phyloP scores from a whole-genome alignment of 2,797 vertebrate species.

The Gallirallus australis region DNA sequence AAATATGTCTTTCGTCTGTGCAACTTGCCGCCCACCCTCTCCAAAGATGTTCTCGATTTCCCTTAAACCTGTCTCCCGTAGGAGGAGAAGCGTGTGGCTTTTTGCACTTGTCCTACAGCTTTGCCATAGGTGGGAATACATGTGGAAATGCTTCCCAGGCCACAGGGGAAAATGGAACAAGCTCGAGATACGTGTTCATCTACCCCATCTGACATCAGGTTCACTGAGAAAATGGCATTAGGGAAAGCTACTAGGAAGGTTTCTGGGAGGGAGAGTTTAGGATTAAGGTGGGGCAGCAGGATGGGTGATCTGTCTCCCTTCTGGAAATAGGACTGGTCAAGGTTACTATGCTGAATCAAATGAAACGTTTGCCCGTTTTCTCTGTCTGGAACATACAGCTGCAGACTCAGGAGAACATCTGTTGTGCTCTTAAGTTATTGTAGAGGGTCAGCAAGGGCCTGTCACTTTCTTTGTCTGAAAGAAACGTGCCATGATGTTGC shows the following conservation, averaged over 20 bases:
- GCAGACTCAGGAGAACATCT: not conserved
- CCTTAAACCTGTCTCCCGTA: not conserved
- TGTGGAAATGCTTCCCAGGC: not conserved
- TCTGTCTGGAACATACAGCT: not conserved
- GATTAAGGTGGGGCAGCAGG: slow-evolving; percentile 42
- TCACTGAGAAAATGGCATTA: not conserved
- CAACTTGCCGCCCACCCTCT: not conserved
- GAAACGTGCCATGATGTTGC: slow-evolving; percentile 19
- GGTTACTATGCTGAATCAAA: not conserved
- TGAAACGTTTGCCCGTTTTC: not conserved
- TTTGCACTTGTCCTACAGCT: not conserved
- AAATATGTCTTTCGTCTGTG: not conserved
- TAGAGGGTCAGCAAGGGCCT: not conserved
- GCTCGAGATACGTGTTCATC: not conserved
- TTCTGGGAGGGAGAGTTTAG: not conserved
- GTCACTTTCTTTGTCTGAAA: slow-evolving; percentile 74
- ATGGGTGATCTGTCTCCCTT: not conserved
- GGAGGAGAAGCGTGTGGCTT: not conserved
- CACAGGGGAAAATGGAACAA: not conserved
- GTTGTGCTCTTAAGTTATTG: not conserved
- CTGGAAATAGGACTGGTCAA: not conserved
- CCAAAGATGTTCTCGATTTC: not conserved
- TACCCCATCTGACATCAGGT: not conserved
- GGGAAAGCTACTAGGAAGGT: not conserved
- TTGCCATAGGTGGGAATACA: not conserved